These are phyloP conservation scores for Trachelus troglodyta DNA, from an alignment of 2,888 invertebrate genomes.

Conservation along the genomic window DNA sequence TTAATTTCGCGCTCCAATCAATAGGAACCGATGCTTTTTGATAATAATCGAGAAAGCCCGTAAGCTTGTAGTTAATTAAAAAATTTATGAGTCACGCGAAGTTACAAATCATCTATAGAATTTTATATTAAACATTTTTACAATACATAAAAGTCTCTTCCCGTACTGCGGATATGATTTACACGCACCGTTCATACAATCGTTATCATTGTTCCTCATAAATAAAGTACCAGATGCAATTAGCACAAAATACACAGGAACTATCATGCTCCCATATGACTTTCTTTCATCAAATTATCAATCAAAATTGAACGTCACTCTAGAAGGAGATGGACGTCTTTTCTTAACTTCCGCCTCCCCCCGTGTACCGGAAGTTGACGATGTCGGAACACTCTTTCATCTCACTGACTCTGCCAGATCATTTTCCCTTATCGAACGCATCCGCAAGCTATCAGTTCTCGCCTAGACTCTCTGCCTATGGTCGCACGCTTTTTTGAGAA, in stretches of 20 bases:
- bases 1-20: background rate
- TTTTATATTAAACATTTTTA: background rate
- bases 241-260: too few relatives aligned
- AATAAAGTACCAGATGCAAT: too few relatives aligned
- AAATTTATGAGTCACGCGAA: too few relatives aligned
- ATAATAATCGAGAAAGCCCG: background rate
- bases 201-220: too few relatives aligned
- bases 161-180: too few relatives aligned
- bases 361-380: slow-evolving; percentile 25
- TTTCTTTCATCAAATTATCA: background rate
- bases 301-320: background rate
- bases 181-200: too few relatives aligned
- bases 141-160: background rate
- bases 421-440: slow-evolving; percentile 19
- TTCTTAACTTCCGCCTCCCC: slow-evolving; percentile 16
- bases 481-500: too few relatives aligned
- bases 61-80: background rate
- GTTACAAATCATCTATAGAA: too few relatives aligned
- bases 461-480: too few relatives aligned
- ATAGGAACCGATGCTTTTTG: background rate
- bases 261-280: too few relatives aligned
- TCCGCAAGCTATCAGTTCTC: slow-evolving; percentile 1
- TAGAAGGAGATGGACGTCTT: background rate
- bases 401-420: background rate
- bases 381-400: slow-evolving; percentile 10